Conservation (phyloP, 2,888 invertebrate genomes). For the Synergus laeviventris region DNA sequence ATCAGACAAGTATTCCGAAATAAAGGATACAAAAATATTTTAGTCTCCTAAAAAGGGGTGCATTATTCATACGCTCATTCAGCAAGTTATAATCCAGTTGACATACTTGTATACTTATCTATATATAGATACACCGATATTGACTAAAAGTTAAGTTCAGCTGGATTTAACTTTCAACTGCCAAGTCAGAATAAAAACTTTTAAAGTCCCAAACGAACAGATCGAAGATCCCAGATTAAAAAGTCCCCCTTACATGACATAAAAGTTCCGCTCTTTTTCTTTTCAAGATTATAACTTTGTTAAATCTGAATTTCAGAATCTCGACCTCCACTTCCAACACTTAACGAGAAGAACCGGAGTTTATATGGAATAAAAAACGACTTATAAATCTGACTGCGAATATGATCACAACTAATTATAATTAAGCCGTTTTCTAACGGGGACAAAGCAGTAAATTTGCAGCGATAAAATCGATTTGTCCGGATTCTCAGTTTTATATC, state of each 20-base stretch:
- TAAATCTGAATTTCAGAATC: constrained; percentile 2
- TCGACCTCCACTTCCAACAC: neutral
- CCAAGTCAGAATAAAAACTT: neutral
- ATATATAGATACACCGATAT: neutral
- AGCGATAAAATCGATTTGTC: neutral
- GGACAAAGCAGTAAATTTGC: neutral
- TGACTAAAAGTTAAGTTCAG: neutral
- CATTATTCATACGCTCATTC: neutral
- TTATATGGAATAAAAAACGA: neutral
- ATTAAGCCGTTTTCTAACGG: neutral
- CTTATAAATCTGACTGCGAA: too few relatives aligned
- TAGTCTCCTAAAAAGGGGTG: too few relatives aligned
- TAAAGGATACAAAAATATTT: too few relatives aligned
- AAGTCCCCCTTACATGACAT: neutral
- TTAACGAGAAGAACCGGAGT: neutral
- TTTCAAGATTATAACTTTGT: neutral
- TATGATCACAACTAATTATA: neutral
- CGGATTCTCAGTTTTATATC: neutral
- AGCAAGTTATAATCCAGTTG: neutral
- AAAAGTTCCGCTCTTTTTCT: constrained; percentile 3
- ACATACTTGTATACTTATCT: too few relatives aligned
- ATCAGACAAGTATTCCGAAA: too few relatives aligned
- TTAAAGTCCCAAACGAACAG: neutral
- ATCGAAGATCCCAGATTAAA: neutral
- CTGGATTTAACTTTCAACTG: neutral